These are phyloP conservation scores for Pantherophis guttatus DNA, from an alignment of 2,113 vertebrate genomes.

Conservation along the genomic window DNA sequence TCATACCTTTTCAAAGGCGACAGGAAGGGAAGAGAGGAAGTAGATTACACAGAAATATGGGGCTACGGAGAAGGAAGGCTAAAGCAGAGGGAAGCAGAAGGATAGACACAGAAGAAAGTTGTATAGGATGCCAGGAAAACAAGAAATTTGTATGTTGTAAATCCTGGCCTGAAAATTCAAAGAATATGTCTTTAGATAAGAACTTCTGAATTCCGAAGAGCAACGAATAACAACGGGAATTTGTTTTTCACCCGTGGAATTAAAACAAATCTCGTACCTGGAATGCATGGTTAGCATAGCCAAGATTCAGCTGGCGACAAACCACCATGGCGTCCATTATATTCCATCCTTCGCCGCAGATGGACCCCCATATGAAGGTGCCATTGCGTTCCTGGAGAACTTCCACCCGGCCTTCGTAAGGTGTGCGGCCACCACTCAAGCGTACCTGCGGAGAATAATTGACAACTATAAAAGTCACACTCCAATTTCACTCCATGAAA, in stretches of 20 bases:
- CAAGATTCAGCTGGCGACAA: constrained; percentile 89
- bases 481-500: no score
- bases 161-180: not conserved
- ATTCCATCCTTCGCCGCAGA: constrained; percentile 88
- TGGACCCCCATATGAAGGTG: constrained; percentile 85
- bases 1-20: not conserved
- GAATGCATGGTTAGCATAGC: constrained; percentile 89
- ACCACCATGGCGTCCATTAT: constrained; percentile 95
- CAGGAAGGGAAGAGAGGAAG: not conserved
- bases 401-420: constrained; percentile 89
- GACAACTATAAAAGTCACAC: not conserved
- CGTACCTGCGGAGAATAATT: constrained; percentile 74
- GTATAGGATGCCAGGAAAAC: not conserved
- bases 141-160: not conserved
- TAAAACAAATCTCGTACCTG: constrained; percentile 73
- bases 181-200: not conserved
- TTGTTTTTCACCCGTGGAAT: not conserved
- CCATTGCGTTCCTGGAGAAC: constrained; percentile 85
- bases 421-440: constrained; percentile 85
- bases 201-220: not conserved
- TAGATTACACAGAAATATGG: not conserved
- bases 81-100: not conserved
- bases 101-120: not conserved
- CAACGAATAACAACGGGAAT: not conserved
- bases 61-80: not conserved